Conservation (phyloP, 2,797 vertebrate species). For the Xiphorhynchus erythropygius region DNA sequence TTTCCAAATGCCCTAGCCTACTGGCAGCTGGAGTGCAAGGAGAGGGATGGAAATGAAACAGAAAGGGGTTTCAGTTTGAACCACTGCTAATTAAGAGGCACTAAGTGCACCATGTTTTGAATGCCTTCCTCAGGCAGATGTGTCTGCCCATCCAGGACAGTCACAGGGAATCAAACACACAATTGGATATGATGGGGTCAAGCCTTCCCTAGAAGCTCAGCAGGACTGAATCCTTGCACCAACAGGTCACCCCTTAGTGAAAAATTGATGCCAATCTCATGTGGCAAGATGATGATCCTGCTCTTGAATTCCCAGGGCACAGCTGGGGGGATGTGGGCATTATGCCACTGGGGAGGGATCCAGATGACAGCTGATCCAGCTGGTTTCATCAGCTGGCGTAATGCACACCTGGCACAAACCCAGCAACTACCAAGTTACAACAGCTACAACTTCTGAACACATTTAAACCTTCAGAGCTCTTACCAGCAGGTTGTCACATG, state of each 20-base stretch:
- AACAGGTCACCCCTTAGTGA: neutral
- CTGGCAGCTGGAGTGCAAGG: neutral
- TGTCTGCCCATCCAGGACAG: neutral
- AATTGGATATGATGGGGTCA: neutral
- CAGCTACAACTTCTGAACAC: neutral
- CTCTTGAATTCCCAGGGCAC: neutral
- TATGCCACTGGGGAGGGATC: rapidly evolving
- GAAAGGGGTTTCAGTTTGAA: neutral
- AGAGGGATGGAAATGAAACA: neutral
- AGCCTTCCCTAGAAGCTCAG: neutral
- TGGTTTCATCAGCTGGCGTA: neutral
- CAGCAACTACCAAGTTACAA: neutral
- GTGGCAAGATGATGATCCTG: neutral
- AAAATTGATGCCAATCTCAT: constrained; percentile 29
- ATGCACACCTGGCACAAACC: neutral
- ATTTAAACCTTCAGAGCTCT: neutral
- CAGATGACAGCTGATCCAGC: neutral
- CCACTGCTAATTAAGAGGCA: neutral
- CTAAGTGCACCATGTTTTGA: neutral
- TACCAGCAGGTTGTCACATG: neutral
- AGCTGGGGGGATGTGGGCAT: neutral
- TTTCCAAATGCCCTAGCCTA: neutral
- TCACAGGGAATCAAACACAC: neutral
- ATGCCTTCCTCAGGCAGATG: neutral
- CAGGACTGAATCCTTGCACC: neutral